Conservation (phyloP, 2,797 vertebrate species). For the Propithecus perrieri region DNA sequence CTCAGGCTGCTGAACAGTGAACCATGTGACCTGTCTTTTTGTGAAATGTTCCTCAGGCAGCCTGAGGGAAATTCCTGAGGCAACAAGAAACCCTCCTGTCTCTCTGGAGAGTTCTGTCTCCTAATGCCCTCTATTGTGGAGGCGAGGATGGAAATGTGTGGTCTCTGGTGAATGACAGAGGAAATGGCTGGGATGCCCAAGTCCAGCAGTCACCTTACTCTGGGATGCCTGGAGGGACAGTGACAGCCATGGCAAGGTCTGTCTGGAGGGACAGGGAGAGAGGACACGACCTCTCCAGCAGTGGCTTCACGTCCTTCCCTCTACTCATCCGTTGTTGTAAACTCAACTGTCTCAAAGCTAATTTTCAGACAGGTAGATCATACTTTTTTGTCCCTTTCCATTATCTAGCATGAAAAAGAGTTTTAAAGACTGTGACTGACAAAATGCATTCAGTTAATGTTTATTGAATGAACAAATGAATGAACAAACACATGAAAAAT, state of each 20-base stretch:
- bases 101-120: conserved; percentile 42
- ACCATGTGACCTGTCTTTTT: conserved; percentile 44
- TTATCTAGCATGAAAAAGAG: not conserved
- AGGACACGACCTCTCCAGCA: not conserved
- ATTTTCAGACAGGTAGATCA: not conserved
- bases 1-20: not conserved
- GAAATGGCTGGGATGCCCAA: not conserved
- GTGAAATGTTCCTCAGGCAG: conserved; percentile 43
- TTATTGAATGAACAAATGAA: not conserved
- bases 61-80: conserved; percentile 62
- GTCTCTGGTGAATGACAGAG: not conserved
- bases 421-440: not conserved
- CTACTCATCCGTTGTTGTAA: not conserved
- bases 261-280: not conserved
- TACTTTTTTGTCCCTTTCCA: not conserved
- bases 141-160: conserved; percentile 16
- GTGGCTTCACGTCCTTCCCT: not conserved
- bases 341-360: not conserved
- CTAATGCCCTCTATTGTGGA: not conserved
- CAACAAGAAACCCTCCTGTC: conserved; percentile 16
- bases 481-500: not conserved
- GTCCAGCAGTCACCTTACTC: not conserved
- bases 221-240: not conserved
- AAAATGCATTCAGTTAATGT: not conserved
- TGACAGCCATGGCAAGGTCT: not conserved